A percentile compares a stretch with the other conserved stretches of the same genome.
Evolutionary conservation across 2,113 vertebrate species (phyloP).

Genomic region (Mugil cephalus): DNA sequence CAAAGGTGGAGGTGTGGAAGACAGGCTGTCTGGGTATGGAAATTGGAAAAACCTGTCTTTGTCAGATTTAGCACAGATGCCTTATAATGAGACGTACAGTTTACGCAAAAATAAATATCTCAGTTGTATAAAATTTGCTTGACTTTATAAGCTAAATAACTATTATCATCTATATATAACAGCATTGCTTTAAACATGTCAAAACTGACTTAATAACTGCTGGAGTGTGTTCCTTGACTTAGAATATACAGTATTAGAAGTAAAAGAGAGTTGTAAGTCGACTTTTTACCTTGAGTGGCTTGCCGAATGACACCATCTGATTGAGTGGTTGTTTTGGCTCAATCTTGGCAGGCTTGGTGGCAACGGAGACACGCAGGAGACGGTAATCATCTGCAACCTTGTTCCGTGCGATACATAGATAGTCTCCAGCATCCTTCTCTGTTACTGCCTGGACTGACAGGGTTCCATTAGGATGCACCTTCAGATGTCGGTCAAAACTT

Average conservation of each 20-base stretch:
- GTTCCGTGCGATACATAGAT: constrained; percentile 93
- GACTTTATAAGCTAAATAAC: too few relatives aligned
- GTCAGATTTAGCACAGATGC: too few relatives aligned
- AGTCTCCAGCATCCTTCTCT: constrained; percentile 92
- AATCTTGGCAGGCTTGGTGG: constrained; percentile 91
- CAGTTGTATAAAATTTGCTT: too few relatives aligned
- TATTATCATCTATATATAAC: too few relatives aligned
- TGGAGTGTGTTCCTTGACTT: too few relatives aligned
- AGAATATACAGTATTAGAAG: too few relatives aligned
- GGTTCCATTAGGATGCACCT: constrained; percentile 90
- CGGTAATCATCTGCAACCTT: constrained; percentile 90
- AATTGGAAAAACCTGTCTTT: neutral
- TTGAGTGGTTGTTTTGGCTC: constrained; percentile 83
- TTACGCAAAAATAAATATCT: too few relatives aligned
- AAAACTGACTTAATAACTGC: too few relatives aligned
- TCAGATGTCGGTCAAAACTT: constrained; percentile 88
- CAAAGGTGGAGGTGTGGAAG: neutral
- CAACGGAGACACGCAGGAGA: constrained; percentile 88
- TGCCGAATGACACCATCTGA: constrained; percentile 88
- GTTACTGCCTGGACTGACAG: constrained; percentile 87
- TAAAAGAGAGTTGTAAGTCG: neutral
- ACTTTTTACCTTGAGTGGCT: constrained; percentile 85
- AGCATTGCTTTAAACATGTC: too few relatives aligned
- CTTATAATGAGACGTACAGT: too few relatives aligned
- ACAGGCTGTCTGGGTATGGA: neutral